Evolutionary conservation across 2,113 vertebrate species (phyloP).

Genomic region (Phycodurus eques): DNA sequence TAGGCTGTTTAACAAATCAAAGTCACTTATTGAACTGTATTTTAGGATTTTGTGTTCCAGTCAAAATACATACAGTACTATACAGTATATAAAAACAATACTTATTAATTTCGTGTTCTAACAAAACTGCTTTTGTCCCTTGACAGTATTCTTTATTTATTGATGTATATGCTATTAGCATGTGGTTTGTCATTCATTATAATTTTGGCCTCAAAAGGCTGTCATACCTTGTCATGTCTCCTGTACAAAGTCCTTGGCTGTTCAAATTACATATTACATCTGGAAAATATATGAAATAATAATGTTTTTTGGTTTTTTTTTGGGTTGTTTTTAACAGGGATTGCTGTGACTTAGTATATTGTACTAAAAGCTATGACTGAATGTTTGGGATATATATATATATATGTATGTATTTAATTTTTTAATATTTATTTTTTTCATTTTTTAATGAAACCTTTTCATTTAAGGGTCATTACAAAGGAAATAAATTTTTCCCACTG

Average conservation of each 20-base stretch:
- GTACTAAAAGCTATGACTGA: background rate
- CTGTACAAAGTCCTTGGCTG: background rate
- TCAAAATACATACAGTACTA: no score
- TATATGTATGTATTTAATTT: no score
- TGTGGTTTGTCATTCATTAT: slow-evolving; percentile 29
- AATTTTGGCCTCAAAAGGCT: slow-evolving; percentile 10
- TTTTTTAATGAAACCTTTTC: background rate
- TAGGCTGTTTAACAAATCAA: no score
- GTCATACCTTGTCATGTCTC: background rate
- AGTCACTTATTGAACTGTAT: no score
- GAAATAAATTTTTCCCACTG: background rate
- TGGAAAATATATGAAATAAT: background rate
- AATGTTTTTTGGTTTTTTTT: background rate
- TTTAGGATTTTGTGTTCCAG: no score
- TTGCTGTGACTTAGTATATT: background rate
- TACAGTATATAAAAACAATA: no score
- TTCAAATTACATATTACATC: background rate
- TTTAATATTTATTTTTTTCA: background rate
- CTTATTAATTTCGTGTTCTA: no score
- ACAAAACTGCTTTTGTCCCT: background rate
- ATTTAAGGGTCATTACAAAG: background rate
- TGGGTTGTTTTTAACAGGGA: background rate
- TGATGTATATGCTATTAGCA: slow-evolving; percentile 22
- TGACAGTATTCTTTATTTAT: slow-evolving; percentile 30
- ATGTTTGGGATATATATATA: background rate